Base-by-base conservation (phyloP, 2,113 vertebrate species). In the Datnioides undecimradiatus region DNA sequence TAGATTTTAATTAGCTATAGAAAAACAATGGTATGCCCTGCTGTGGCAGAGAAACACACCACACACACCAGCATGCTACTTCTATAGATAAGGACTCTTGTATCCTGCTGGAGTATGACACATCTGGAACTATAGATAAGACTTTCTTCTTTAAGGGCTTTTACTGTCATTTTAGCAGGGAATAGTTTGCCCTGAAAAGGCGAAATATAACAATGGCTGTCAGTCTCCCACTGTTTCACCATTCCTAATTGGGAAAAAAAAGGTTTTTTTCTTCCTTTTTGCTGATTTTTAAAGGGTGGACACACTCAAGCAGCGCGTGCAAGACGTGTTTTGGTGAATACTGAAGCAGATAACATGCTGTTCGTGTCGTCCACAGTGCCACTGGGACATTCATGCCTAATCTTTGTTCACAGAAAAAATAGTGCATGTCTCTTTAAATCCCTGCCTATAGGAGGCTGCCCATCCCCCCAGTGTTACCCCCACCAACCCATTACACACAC, bases 351-450 rank as follows among this genome's bases (percentile, higher is more conserved):
- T 67, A 73, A 73, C 33, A 46, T 3, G 25, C 31, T 7, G 70
- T 63, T 16, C 34, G 27, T 21, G 54, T 52, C 55, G 64, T 68
- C 86, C 68, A 70, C 68, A 60, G 41, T 11, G 57, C 25, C 14
- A 7, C 73, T 55, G 23, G 84, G 82, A 90, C 57, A 25, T 60
- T 76, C 63, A n/a, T 43, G 84, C 60, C 41, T 63, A 67, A 89
- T 89, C 89, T 90, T 88, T 91, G 88, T 93, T 92, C 86, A 48
- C 43, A 73, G 49, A 68, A 88, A 83, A 93, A 93, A 94, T 70
- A 89, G 84, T 75, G 82, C 55, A 78, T 93, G 94, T 88, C 87
- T 88, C 93, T 94, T 93, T 94, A 94, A 93, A 92, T 90, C 73
- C 84, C 68, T 91, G 90, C 83, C 76, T 92, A 93, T 90, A 91